A percentile compares a stretch with the other conserved stretches of the same genome.
These are phyloP conservation scores for Hystrix cristata DNA, from an alignment of 2,113 vertebrate species.

Conservation along the genomic window DNA sequence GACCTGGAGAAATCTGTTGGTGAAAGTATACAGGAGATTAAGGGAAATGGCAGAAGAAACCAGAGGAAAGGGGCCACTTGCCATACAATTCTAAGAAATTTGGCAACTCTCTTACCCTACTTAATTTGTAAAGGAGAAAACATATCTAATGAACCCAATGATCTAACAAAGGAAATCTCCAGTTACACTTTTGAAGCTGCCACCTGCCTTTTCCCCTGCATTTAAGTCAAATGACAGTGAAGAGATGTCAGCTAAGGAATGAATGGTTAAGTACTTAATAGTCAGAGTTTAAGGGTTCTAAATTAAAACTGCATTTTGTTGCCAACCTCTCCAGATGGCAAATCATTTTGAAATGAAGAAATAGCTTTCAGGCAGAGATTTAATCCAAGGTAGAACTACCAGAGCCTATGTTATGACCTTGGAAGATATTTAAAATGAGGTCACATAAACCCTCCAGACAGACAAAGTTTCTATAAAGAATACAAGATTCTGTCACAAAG, in stretches of 20 bases:
- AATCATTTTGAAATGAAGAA: constrained; percentile 62
- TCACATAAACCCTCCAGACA: neutral
- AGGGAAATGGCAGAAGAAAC: neutral
- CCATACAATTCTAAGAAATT: neutral
- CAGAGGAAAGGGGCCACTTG: neutral
- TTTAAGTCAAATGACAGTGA: constrained; percentile 41
- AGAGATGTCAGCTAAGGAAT: neutral
- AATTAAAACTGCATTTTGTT: constrained; percentile 55
- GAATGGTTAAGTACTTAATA: neutral
- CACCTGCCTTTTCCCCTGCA: constrained; percentile 27
- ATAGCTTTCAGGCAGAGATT: constrained; percentile 22
- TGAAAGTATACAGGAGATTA: neutral
- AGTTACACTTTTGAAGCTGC: constrained; percentile 1
- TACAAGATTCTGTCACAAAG: neutral
- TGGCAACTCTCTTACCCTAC: neutral
- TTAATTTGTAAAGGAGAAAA: constrained; percentile 41
- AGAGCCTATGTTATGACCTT: neutral
- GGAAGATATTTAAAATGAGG: neutral
- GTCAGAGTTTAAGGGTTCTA: constrained; percentile 42
- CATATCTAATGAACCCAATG: neutral
- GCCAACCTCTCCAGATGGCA: constrained; percentile 57
- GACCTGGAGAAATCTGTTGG: neutral
- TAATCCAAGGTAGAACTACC: neutral
- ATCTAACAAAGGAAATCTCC: neutral
- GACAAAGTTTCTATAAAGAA: neutral